Percentiles rank a stretch among this genome's conserved stretches.
Evolutionary conservation across 1,140 invertebrate genomes (phyloP).

Genomic region (Maniola jurtina): DNA sequence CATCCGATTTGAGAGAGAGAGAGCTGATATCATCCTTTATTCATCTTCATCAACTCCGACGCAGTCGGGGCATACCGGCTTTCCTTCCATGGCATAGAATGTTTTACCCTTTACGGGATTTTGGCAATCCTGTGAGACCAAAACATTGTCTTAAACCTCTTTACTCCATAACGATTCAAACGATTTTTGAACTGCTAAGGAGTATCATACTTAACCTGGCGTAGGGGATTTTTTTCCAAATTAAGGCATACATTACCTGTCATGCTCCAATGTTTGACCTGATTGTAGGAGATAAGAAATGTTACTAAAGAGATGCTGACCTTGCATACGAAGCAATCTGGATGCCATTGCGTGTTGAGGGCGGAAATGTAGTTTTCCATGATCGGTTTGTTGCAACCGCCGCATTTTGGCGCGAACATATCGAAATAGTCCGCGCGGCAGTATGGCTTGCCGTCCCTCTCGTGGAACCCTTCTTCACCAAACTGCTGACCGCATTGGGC

Average conservation of each 20-base stretch:
- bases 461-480: conserved; percentile 97
- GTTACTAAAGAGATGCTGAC: conserved; percentile 82
- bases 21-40: conserved; percentile 77
- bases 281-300: background rate
- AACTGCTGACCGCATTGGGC: conserved; percentile 98
- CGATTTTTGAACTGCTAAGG: conserved; percentile 6
- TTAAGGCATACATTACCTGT: conserved; percentile 37
- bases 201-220: conserved; percentile 65
- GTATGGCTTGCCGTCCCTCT: conserved; percentile 95
- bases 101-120: conserved; percentile 93
- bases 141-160: conserved; percentile 22
- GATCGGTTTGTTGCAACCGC: conserved; percentile 97
- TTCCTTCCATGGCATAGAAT: conserved; percentile 96
- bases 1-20: conserved; percentile 48
- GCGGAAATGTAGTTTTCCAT: conserved; percentile 99
- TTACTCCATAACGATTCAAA: conserved; percentile 3
- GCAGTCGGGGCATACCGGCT: conserved; percentile 93
- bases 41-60: conserved; percentile 94
- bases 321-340: conserved; percentile 99
- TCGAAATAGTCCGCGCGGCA: conserved; percentile 98
- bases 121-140: conserved; percentile 91
- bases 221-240: conserved; percentile 30
- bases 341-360: conserved; percentile 98
- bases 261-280: conserved; percentile 17
- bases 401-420: conserved; percentile 99